Base-by-base conservation (phyloP, 92 coral and sea anemone genomes). In the Virgularia gustaviana region DNA sequence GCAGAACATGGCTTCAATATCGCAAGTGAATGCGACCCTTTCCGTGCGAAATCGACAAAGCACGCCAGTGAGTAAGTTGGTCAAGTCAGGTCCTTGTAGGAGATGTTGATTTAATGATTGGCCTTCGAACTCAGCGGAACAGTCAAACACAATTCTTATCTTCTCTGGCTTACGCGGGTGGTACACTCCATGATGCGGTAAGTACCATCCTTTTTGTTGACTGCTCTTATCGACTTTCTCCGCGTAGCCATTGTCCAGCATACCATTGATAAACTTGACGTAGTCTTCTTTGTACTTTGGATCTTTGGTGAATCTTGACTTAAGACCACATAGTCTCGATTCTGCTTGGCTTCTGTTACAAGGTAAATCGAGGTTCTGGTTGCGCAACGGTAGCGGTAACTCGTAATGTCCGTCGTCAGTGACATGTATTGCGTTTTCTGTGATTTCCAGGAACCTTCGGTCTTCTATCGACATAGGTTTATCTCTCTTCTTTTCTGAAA, bases 131-230 rank as follows among this genome's bases (percentile, higher is more conserved):
- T n/a, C n/a, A n/a, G n/a, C n/a, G n/a, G n/a, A n/a, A n/a, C n/a
- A n/a, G n/a, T n/a, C n/a, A n/a, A n/a, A n/a, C n/a, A n/a, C n/a
- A 2, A 76, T 62, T 4, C 72, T 45, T 27, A 76, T 76, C 51
- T 62, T 76, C 9, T 27, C 65, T 0, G 79, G 79, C 35, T 76
- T 76, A 32, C 58, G 42, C 20, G 80, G 62, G 13, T 76, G 80
- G 47, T 65, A 79, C 22, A 84, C 79, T 20, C 84, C 81, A 62
- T 79, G 84, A 24, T 84, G 84, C 19, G 85, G 84, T 30, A 84
- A 45, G 68, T 79, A 84, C 85, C 88, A 84, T 18, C 43, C 80
- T 23, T 39, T 72, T 23, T 33, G 64, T 36, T 33, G n/a, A n/a
- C n/a, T n/a, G n/a, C n/a, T n/a, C n/a, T n/a, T n/a, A n/a, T 70